phyloP scores from a whole-genome alignment of 1,140 invertebrate species.

The Hetaerina americana region DNA sequence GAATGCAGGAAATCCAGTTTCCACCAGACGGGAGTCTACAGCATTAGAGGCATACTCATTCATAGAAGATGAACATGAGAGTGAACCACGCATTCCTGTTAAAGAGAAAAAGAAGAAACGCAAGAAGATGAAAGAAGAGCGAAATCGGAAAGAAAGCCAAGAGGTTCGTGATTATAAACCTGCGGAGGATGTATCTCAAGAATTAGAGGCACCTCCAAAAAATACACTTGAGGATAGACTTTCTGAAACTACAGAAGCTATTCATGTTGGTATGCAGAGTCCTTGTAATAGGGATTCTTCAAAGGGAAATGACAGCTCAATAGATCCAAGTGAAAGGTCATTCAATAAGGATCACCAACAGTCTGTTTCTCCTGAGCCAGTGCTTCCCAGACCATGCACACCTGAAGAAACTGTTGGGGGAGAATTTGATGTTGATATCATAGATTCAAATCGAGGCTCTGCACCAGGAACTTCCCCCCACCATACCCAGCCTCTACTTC shows the following conservation, averaged over 20 bases:
- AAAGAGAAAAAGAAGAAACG: constrained; percentile 72
- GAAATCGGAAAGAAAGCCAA: constrained; percentile 49
- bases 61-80: not conserved
- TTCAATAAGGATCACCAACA: not conserved
- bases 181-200: not conserved
- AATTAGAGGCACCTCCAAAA: not conserved
- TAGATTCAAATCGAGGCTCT: not conserved
- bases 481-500: not conserved
- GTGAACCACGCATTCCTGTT: constrained; percentile 15
- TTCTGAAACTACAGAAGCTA: not conserved
- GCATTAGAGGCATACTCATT: constrained; percentile 16
- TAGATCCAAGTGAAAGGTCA: not conserved
- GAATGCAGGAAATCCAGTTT: constrained; percentile 37
- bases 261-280: not conserved
- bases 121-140: constrained; percentile 66
- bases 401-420: not conserved
- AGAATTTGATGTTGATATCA: not conserved
- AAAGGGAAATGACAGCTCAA: not conserved
- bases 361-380: not conserved
- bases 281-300: not conserved
- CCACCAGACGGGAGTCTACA: constrained; percentile 30
- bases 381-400: not conserved
- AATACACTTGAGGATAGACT: not conserved
- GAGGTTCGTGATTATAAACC: constrained; percentile 23
- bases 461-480: not conserved